Percentiles rank a stretch among this genome's conserved stretches.
These are phyloP conservation scores for Copidosoma aretas DNA, from an alignment of 2,888 invertebrate species.

Conservation along the genomic window DNA sequence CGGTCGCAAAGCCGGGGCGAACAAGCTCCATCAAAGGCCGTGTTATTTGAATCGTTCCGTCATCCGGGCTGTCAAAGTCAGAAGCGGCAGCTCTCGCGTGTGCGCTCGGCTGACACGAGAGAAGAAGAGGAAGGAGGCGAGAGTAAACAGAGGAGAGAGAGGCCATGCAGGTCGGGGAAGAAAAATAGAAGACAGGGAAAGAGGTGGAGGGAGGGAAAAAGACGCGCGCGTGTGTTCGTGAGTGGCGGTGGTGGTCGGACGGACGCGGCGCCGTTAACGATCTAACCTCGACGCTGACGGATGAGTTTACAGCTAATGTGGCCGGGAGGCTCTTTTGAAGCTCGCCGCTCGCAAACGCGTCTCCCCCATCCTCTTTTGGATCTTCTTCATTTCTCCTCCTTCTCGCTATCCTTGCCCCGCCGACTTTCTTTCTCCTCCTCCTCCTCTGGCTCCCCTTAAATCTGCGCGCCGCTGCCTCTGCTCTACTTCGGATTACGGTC, in stretches of 20 bases:
- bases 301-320: conserved; percentile 61
- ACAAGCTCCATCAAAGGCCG: conserved; percentile 28
- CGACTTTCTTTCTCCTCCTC: background rate
- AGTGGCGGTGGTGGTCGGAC: conserved; percentile 22
- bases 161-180: background rate
- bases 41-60: conserved; percentile 42
- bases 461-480: background rate
- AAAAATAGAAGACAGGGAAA: conserved; percentile 12
- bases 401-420: background rate
- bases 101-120: background rate
- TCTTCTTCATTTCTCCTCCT: conserved; percentile 30
- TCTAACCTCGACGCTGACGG: conserved; percentile 60
- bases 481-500: background rate
- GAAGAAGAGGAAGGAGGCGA: background rate
- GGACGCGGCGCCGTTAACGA: conserved; percentile 57
- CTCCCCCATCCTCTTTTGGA: background rate
- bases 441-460: conserved; percentile 5
- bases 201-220: too few species aligned
- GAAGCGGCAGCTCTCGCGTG: conserved; percentile 7
- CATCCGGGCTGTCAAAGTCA: conserved; percentile 38
- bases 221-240: background rate
- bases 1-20: background rate
- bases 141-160: conserved; percentile 6
- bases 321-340: conserved; percentile 54
- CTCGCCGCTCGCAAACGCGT: conserved; percentile 47